Conservation (phyloP, 2,797 vertebrate species). For the Cetoscarus ocellatus region DNA sequence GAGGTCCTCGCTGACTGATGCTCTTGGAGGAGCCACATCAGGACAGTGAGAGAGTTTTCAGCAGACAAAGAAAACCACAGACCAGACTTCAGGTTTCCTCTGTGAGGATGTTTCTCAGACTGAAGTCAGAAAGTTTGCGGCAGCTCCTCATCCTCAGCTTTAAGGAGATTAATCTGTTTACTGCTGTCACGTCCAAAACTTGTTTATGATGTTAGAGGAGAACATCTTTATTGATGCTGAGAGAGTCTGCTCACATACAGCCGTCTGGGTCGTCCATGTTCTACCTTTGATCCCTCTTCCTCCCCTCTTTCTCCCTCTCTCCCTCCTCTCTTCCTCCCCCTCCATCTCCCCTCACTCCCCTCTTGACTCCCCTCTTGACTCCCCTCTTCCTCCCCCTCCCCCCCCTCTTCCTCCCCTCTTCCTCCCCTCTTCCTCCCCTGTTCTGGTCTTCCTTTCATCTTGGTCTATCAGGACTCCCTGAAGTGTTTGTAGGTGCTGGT, state of each 20-base stretch:
- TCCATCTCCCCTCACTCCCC: no score
- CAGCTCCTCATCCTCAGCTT: slow-evolving; percentile 4
- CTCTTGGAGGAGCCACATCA: no score
- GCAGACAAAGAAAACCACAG: not conserved
- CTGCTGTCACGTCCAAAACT: slow-evolving; percentile 1
- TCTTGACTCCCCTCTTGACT: no score
- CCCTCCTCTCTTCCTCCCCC: not conserved
- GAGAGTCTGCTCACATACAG: not conserved
- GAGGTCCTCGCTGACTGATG: no score
- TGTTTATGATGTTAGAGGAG: not conserved
- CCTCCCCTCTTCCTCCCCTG: slow-evolving; percentile 16
- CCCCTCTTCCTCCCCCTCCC: slow-evolving; percentile 6
- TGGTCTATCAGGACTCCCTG: slow-evolving; percentile 1
- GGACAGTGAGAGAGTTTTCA: no score
- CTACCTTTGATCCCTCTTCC: slow-evolving; percentile 22
- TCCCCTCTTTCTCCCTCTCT: not conserved
- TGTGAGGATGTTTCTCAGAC: no score
- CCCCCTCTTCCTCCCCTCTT: no score
- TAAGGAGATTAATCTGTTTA: slow-evolving; percentile 14
- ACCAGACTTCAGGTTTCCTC: no score
- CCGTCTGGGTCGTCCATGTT: slow-evolving; percentile 34
- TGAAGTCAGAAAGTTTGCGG: not conserved
- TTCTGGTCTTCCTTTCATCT: slow-evolving; percentile 35
- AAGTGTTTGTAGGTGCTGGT: slow-evolving; percentile 28
- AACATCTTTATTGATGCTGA: slow-evolving; percentile 31